These are phyloP conservation scores for Dendroctonus valens DNA, from an alignment of 1,140 invertebrate genomes.

Conservation along the genomic window DNA sequence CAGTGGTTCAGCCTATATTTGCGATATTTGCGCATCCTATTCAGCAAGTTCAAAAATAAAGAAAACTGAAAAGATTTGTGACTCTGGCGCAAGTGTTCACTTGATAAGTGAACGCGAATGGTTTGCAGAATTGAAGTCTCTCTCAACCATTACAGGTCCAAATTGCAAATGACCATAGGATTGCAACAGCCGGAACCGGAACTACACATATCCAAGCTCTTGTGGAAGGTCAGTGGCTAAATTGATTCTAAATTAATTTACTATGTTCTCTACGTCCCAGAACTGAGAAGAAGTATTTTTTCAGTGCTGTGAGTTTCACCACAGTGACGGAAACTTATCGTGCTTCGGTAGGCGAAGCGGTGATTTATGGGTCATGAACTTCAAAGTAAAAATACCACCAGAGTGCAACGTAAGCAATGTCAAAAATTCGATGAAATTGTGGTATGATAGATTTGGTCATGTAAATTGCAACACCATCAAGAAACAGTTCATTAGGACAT, in stretches of 20 bases:
- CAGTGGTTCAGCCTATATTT: too few relatives aligned
- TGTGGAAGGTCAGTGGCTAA: too few relatives aligned
- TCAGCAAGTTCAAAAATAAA: too few relatives aligned
- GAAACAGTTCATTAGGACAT: constrained; percentile 1
- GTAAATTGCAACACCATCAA: constrained; percentile 43
- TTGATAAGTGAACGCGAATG: too few relatives aligned
- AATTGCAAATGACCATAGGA: constrained; percentile 37
- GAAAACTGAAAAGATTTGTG: too few relatives aligned
- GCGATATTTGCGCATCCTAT: too few relatives aligned
- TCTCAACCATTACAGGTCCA: constrained; percentile 17
- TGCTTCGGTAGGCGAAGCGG: constrained; percentile 12
- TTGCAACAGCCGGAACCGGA: constrained; percentile 36
- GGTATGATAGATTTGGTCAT: constrained; percentile 50
- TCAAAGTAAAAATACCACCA: constrained; percentile 1
- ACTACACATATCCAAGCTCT: too few relatives aligned
- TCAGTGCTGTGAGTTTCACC: too few relatives aligned
- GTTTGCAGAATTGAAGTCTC: constrained; percentile 6
- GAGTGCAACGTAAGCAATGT: constrained; percentile 10
- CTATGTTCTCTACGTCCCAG: too few relatives aligned
- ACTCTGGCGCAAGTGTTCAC: too few relatives aligned
- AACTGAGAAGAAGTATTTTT: too few relatives aligned
- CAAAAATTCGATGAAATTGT: constrained; percentile 39
- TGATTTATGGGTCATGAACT: constrained; percentile 29
- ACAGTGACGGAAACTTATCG: constrained; percentile 20
- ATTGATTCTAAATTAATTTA: too few relatives aligned